These are phyloP conservation scores for Trachelipus rathkii DNA, from an alignment of 1,140 invertebrate genomes.

Conservation along the genomic window DNA sequence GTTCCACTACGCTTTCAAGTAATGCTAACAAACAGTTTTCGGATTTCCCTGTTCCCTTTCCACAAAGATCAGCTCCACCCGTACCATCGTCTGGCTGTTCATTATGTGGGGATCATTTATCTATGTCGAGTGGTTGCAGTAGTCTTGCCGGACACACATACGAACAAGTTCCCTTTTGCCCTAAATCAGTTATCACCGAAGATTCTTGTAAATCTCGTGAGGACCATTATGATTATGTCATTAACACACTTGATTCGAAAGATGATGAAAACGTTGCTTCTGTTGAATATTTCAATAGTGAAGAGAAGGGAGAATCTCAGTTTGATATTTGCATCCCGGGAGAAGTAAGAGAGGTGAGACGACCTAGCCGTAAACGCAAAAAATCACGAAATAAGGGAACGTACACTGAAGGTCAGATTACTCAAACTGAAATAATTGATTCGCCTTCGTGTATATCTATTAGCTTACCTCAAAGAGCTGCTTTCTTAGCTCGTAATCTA, in stretches of 20 bases:
- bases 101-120: conserved; percentile 15
- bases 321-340: background rate
- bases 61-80: conserved; percentile 24
- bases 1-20: background rate
- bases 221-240: too few species aligned
- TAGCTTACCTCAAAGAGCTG: background rate
- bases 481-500: background rate
- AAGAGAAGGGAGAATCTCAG: background rate
- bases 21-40: conserved; percentile 7
- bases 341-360: background rate
- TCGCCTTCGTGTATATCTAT: background rate
- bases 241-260: too few species aligned
- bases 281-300: too few species aligned
- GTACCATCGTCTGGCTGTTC: background rate
- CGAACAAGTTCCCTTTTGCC: conserved; percentile 22
- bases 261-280: too few species aligned
- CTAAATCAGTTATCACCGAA: conserved; percentile 6
- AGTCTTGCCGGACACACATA: conserved; percentile 31
- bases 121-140: conserved; percentile 18
- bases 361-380: background rate
- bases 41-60: conserved; percentile 20
- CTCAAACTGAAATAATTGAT: background rate
- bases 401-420: background rate
- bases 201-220: background rate
- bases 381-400: background rate